phyloP scores from a whole-genome alignment of 2,888 invertebrate genomes.

The Dicroscelio sp. region DNA sequence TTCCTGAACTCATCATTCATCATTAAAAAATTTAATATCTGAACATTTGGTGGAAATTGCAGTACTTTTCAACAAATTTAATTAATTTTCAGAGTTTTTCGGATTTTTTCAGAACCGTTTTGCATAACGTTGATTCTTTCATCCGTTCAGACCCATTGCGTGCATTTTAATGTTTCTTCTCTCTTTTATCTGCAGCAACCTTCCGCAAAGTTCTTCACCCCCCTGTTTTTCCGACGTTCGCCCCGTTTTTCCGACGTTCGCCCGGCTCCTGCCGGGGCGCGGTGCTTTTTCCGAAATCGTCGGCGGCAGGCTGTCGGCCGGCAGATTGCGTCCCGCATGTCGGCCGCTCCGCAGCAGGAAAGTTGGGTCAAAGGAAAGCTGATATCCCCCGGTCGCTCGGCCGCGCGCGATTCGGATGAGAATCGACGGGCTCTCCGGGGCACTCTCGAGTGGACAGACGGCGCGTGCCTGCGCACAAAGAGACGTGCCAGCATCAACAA shows the following conservation, averaged over 20 bases:
- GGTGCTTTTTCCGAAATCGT: conserved; percentile 36
- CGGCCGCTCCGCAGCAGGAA: conserved; percentile 70
- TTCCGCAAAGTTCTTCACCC: too few relatives aligned
- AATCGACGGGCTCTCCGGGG: conserved; percentile 57
- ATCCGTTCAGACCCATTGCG: too few relatives aligned
- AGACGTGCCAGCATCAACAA: conserved; percentile 81
- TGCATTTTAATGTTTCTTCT: too few relatives aligned
- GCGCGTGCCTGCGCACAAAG: conserved; percentile 82
- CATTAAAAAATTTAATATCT: too few relatives aligned
- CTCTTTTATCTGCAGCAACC: too few relatives aligned
- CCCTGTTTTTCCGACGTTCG: neutral
- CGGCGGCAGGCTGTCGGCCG: conserved; percentile 57
- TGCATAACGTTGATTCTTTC: too few relatives aligned
- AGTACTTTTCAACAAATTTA: too few relatives aligned
- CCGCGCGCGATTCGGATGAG: conserved; percentile 55
- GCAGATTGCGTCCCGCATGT: conserved; percentile 70
- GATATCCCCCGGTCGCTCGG: conserved; percentile 67
- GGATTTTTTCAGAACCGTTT: too few relatives aligned
- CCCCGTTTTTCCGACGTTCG: neutral
- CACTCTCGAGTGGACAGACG: conserved; percentile 76
- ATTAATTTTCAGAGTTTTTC: too few relatives aligned
- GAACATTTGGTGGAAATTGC: too few relatives aligned
- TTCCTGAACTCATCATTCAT: too few relatives aligned
- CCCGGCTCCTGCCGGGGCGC: neutral
- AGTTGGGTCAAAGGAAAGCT: conserved; percentile 74